phyloP scores from a whole-genome alignment of 2,888 invertebrate species.

The Cactoblastis cactorum region DNA sequence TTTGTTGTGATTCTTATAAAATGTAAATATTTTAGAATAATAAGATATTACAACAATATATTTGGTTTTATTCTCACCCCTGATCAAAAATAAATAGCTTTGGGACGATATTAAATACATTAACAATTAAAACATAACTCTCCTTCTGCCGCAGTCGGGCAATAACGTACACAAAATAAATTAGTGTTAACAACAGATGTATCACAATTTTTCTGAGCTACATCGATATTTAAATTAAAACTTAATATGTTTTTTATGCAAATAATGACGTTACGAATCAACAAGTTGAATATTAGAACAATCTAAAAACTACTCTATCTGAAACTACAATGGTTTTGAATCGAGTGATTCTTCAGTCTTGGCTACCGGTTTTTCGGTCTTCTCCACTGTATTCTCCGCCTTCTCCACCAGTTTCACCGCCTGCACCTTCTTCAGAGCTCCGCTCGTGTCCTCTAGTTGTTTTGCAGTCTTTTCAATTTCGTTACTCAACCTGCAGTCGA shows the following conservation, averaged over 20 bases:
- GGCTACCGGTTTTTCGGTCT: neutral
- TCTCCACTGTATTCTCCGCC: neutral
- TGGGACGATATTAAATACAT: neutral
- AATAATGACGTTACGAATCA: too few species aligned
- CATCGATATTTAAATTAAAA: too few species aligned
- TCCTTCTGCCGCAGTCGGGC: too few species aligned
- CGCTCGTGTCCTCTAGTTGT: constrained; percentile 18
- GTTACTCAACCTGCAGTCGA: constrained; percentile 74
- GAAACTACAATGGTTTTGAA: neutral
- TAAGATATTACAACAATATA: constrained; percentile 31
- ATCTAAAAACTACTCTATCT: too few species aligned
- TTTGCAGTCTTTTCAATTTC: constrained; percentile 77
- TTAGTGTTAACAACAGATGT: too few species aligned
- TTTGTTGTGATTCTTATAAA: constrained; percentile 65
- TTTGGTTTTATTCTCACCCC: constrained; percentile 23
- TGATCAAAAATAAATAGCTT: constrained; percentile 13
- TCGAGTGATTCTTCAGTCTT: neutral
- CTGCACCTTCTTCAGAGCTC: neutral
- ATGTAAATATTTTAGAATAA: constrained; percentile 58
- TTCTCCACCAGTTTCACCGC: neutral
- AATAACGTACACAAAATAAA: too few species aligned
- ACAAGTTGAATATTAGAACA: too few species aligned
- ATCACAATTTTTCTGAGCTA: too few species aligned
- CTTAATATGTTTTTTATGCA: too few species aligned
- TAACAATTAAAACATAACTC: too few species aligned